Base-by-base conservation (phyloP, 2,113 vertebrate genomes). In the Balaenoptera acutorostrata region DNA sequence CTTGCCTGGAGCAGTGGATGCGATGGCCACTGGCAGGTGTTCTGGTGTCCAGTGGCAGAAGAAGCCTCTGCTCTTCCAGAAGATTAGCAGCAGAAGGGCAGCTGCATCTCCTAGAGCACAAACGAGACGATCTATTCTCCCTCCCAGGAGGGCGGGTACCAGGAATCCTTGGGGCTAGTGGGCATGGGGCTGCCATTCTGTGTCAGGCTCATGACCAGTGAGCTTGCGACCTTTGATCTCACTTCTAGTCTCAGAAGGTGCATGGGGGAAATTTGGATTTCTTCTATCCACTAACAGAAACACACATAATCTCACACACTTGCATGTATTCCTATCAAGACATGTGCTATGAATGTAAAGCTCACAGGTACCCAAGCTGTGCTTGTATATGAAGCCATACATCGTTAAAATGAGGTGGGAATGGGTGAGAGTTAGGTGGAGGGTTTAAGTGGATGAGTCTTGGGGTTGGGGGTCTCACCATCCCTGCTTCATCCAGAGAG, bases 71-170 rank as follows among this genome's bases (percentile, higher is more conserved):
- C 29, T 49, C 17, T 29, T 77, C 44, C 25, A 33, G 11, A 2
- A 7, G 8, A 55, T 29, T 3, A 27, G 9, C 13, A 31, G 8
- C 2, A 5, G 18, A 57, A 39, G 10, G 2, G 4, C 14, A 29
- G 57, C 17, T 25, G n/a, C 36, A 18, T 52, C 57, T 49, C 1
- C 83, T 1, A 0, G n/a, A 41, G 39, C 59, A 46, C 20, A 46
- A n/a, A 25, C 15, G 71, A 66, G 8, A 15, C 31, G 29, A 21
- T 6, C 66, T 63, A 9, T 9, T 14, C 25, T 23, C 23, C 11
- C 23, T 33, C 57, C 12, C 23, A 15, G 31, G 6, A 13, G 12
- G 71, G 23, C 3, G 3, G 82, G 12, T 29, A 11, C 31, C n/a
- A 63, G 68, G 82, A 72, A 49, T 29, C 15, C 36, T 59, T 31